Percentiles rank a stretch among this genome's conserved stretches.
Conservation (phyloP, 2,113 vertebrate species). For the Chaenocephalus aceratus region DNA sequence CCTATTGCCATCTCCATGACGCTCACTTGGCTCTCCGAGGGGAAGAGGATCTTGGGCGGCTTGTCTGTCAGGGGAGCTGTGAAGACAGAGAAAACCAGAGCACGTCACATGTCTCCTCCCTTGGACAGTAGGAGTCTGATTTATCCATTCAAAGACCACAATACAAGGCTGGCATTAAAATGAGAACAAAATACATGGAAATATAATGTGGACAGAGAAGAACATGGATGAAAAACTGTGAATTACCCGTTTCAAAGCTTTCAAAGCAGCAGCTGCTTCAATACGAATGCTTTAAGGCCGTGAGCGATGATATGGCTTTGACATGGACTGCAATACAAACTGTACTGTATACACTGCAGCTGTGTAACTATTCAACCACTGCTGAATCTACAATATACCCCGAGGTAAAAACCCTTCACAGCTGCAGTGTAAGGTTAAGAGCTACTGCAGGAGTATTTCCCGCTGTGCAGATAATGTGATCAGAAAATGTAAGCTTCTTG, state of each 20-base stretch:
- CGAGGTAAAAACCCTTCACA: conserved; percentile 22
- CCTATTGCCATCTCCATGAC: conserved; percentile 93
- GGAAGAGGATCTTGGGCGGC: conserved; percentile 95
- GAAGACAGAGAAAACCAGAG: conserved; percentile 65
- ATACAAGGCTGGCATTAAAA: conserved; percentile 53
- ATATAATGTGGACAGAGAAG: conserved; percentile 50
- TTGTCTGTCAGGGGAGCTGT: conserved; percentile 98
- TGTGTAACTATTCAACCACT: conserved; percentile 34
- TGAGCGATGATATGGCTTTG: conserved; percentile 29
- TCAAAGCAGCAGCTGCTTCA: conserved; percentile 63
- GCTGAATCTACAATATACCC: conserved; percentile 30
- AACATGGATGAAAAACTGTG: conserved; percentile 36
- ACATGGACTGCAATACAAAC: conserved; percentile 17
- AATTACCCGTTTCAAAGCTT: conserved; percentile 44
- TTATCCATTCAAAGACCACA: conserved; percentile 57
- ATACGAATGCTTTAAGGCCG: conserved; percentile 29
- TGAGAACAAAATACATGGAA: conserved; percentile 47
- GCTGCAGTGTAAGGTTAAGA: conserved; percentile 45
- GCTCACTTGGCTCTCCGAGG: conserved; percentile 92
- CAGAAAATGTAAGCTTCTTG: background rate
- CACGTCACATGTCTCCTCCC: conserved; percentile 47
- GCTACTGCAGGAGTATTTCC: conserved; percentile 21
- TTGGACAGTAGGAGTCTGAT: conserved; percentile 56
- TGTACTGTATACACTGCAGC: conserved; percentile 26
- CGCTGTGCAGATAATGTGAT: background rate